A percentile compares a stretch with the other conserved stretches of the same genome.
These are phyloP conservation scores for Emydoidea blandingii DNA, from an alignment of 2,797 vertebrate species.

Conservation along the genomic window DNA sequence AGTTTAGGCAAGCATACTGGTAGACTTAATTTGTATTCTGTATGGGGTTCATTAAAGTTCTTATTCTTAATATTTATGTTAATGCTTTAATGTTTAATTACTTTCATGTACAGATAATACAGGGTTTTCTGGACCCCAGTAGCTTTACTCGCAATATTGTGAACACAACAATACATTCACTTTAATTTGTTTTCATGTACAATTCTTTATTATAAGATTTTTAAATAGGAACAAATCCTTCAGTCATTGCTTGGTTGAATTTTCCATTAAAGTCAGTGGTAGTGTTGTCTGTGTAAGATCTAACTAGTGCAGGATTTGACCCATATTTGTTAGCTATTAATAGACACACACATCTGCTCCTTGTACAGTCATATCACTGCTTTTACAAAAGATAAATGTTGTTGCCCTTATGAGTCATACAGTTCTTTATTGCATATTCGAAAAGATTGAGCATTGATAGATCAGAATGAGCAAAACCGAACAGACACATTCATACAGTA, in stretches of 20 bases:
- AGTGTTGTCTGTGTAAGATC: background rate
- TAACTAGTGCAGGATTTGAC: background rate
- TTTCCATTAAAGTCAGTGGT: background rate
- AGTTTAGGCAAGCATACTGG: constrained; percentile 49
- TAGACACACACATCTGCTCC: fast-evolving
- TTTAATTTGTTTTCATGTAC: constrained; percentile 25
- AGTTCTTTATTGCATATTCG: fast-evolving
- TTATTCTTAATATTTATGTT: constrained; percentile 55
- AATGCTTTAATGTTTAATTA: constrained; percentile 69
- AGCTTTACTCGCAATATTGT: constrained; percentile 15
- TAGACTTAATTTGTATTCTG: constrained; percentile 28
- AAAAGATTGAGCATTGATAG: background rate
- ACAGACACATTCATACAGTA: background rate
- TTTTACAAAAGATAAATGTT: background rate
- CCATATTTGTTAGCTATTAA: background rate
- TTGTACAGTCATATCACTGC: fast-evolving
- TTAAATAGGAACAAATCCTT: background rate
- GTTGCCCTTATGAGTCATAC: background rate
- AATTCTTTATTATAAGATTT: constrained; percentile 32
- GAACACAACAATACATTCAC: background rate
- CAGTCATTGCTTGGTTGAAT: background rate
- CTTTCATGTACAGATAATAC: constrained; percentile 54
- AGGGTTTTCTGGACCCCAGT: constrained; percentile 11
- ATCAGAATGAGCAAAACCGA: background rate
- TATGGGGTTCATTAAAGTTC: constrained; percentile 39